Evolutionary conservation across 2,113 vertebrate species (phyloP).

Genomic region (Colaptes auratus): DNA sequence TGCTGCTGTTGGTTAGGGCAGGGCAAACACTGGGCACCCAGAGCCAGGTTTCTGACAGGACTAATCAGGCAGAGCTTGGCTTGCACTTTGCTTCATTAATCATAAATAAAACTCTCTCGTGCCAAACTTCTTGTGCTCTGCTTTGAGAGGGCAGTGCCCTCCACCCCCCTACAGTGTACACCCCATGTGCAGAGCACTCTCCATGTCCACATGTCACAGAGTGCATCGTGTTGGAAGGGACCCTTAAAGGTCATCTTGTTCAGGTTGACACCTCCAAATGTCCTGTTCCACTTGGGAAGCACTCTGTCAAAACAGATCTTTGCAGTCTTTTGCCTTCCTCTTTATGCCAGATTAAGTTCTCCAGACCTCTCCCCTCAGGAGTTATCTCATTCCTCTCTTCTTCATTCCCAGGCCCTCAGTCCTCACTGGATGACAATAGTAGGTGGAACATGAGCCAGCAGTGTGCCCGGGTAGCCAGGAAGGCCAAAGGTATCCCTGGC

Average conservation of each 20-base stretch:
- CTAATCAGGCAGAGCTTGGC: neutral
- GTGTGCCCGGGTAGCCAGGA: too few species aligned
- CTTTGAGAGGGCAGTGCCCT: neutral
- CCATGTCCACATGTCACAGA: too few species aligned
- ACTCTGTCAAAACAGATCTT: neutral
- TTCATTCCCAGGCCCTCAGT: neutral
- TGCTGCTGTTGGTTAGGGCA: neutral
- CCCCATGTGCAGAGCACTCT: fast-evolving
- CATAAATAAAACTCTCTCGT: neutral
- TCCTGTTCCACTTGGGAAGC: neutral
- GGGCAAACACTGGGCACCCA: neutral
- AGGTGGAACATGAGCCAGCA: too few species aligned
- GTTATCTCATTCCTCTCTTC: neutral
- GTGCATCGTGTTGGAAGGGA: too few species aligned
- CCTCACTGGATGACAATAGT: too few species aligned
- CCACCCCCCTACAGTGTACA: neutral
- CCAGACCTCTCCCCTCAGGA: neutral
- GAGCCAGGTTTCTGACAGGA: neutral
- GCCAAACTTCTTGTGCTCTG: neutral
- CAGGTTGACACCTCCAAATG: too few species aligned
- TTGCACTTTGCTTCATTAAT: neutral
- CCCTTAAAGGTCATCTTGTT: too few species aligned
- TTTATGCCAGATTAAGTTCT: neutral
- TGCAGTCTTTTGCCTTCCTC: neutral
- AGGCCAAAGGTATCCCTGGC: too few species aligned